Evolutionary conservation across 1,140 invertebrate species (phyloP), one percentile per base, ranked within the genome.

Genomic region (Doryteuthis pealeii): DNA sequence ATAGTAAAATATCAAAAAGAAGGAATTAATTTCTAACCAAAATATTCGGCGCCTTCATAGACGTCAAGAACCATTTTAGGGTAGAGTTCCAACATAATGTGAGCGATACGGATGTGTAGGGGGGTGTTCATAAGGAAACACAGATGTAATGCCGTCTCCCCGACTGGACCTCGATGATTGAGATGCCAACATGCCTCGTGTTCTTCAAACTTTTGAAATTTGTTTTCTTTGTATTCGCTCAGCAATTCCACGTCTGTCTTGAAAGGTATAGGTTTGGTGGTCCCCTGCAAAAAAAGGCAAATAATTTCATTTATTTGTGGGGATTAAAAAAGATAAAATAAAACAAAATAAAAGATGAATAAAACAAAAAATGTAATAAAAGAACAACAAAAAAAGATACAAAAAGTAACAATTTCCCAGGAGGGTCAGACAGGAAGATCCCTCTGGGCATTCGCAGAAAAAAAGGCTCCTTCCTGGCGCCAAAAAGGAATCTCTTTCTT

Each of bases 11-110:
- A n/a, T n/a, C n/a, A n/a, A n/a, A 40, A 40, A 40, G 35, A 40
- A 40, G 4, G 35, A 40, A 40, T 5, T 5, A 10, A 40, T 40
- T 40, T 40, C 35, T 40, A 40, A 94, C 95, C 96, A 83, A 96
- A 91, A 90, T 99, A 99, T 89, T 99, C 97, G 86, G 98, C 95
- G 1, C 96, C 97, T 90, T 99, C 96, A 70, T 99, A 97, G 18
- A 98, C 93, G 88, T 99, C 97, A 54, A 96, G 89, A 0, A 95
- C 94, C 62, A 98, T 86, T 82, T 94, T 94, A 0, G 97, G 96
- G 85, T 96, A 99, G 81, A 94, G 93, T 85, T 95, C 94, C 0
- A 99, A 89, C 31, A 99, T 86, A 6, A 95, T 94, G 73, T 95
- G 91, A 0, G 96, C 96, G 67, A 99, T 90, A 76, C 85, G 83